Conservation (phyloP, 1,140 invertebrate genomes). For the Drosophila rufa region DNA sequence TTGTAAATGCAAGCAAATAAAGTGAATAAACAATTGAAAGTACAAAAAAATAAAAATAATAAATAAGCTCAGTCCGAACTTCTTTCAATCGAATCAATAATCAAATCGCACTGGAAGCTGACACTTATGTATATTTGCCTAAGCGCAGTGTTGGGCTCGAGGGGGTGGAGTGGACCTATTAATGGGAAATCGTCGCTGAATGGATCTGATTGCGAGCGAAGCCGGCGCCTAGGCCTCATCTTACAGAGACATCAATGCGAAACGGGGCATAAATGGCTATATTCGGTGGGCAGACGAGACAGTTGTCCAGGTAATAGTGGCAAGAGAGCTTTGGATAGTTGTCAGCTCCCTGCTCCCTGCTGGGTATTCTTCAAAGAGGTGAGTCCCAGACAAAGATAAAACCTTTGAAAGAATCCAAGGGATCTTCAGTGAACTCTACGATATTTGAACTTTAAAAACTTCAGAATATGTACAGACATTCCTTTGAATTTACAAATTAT, state of each 20-base stretch:
- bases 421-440: too few species aligned
- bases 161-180: background rate
- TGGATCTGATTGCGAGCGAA: background rate
- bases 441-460: too few species aligned
- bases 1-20: slow-evolving; percentile 35
- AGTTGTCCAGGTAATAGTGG: background rate
- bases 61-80: too few species aligned
- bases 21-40: slow-evolving; percentile 13
- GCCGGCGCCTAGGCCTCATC: slow-evolving; percentile 1
- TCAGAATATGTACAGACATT: too few species aligned
- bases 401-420: too few species aligned
- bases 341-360: background rate
- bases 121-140: too few species aligned
- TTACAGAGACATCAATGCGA: background rate
- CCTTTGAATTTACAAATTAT: too few species aligned
- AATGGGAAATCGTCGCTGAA: background rate
- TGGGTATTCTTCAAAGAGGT: background rate
- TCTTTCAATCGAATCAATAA: background rate
- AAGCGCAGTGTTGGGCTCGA: too few species aligned
- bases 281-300: background rate
- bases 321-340: background rate
- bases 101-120: too few species aligned
- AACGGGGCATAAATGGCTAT: background rate
- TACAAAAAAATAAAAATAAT: background rate
- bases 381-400: background rate